Evolutionary conservation across 2,888 invertebrate genomes (phyloP).

Genomic region (Chalcosyrphus nemorum): DNA sequence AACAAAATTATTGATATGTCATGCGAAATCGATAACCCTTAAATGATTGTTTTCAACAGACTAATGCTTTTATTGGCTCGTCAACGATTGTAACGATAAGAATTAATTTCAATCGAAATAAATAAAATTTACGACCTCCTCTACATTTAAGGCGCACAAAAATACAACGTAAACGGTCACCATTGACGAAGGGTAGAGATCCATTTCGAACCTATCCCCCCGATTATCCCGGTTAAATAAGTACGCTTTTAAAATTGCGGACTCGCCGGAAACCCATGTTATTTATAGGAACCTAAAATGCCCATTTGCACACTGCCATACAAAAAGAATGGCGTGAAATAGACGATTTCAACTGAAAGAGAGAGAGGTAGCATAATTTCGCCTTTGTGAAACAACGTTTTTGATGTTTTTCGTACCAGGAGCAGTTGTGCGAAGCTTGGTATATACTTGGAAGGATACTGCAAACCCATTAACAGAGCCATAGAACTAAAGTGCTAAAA

Average conservation of each 20-base stretch:
- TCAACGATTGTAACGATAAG: conserved; percentile 29
- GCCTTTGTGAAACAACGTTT: conserved; percentile 29
- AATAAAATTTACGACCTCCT: conserved; percentile 41
- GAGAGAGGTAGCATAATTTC: too few species aligned
- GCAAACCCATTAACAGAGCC: conserved; percentile 75
- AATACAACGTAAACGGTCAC: conserved; percentile 35
- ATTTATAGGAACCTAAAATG: conserved; percentile 63
- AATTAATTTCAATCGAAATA: conserved; percentile 57
- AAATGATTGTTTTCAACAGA: not conserved
- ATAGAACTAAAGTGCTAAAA: conserved; percentile 79
- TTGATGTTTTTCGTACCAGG: conserved; percentile 7
- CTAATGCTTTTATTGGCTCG: conserved; percentile 1
- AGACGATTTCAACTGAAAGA: conserved; percentile 34
- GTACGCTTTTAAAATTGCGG: conserved; percentile 47
- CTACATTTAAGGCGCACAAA: conserved; percentile 3
- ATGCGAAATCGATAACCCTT: not conserved
- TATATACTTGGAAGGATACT: conserved; percentile 65
- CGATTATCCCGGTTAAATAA: conserved; percentile 53
- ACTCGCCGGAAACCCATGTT: conserved; percentile 59
- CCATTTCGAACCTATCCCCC: conserved; percentile 27
- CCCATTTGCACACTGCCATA: conserved; percentile 57
- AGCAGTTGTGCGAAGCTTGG: conserved; percentile 26
- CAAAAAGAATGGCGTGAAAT: conserved; percentile 26
- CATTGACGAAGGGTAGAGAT: conserved; percentile 26
- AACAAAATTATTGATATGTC: not conserved